These are phyloP conservation scores for Drosophila jambulina DNA, from an alignment of 1,140 invertebrate species.

Conservation along the genomic window DNA sequence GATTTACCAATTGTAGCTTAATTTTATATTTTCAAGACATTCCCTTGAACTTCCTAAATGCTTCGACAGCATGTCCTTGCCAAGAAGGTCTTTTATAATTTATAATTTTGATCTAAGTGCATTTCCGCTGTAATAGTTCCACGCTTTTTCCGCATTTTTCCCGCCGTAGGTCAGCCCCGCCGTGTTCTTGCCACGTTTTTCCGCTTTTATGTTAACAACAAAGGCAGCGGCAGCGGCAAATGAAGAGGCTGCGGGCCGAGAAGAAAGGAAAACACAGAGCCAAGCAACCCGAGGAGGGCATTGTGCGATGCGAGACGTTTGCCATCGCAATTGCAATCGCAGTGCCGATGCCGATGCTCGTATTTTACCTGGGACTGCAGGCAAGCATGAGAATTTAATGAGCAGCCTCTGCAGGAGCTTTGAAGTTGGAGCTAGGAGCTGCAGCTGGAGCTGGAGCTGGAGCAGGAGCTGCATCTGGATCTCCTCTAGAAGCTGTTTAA, in stretches of 20 bases:
- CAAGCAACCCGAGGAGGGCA: constrained; percentile 15
- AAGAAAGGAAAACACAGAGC: constrained; percentile 39
- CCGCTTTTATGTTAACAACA: constrained; percentile 45
- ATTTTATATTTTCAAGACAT: neutral
- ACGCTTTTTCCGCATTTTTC: neutral
- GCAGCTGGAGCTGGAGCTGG: neutral
- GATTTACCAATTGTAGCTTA: neutral
- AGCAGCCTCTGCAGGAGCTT: constrained; percentile 38
- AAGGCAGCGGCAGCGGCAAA: constrained; percentile 41
- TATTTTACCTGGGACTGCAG: constrained; percentile 55
- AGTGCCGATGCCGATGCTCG: constrained; percentile 41
- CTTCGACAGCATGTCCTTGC: neutral
- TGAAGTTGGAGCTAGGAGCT: constrained; percentile 32
- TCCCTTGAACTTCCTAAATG: neutral
- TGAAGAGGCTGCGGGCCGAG: constrained; percentile 44
- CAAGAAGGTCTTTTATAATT: constrained; percentile 15
- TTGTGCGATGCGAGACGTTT: constrained; percentile 46
- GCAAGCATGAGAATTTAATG: constrained; percentile 67
- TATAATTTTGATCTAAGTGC: constrained; percentile 17
- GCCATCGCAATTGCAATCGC: constrained; percentile 51
- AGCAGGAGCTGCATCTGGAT: neutral
- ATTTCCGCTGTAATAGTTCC: constrained; percentile 38
- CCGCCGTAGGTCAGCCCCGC: constrained; percentile 22
- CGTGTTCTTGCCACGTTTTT: constrained; percentile 32
- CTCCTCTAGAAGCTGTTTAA: constrained; percentile 30